phyloP scores from a whole-genome alignment of 1,140 invertebrate species.

The Chironomus striatipennis region DNA sequence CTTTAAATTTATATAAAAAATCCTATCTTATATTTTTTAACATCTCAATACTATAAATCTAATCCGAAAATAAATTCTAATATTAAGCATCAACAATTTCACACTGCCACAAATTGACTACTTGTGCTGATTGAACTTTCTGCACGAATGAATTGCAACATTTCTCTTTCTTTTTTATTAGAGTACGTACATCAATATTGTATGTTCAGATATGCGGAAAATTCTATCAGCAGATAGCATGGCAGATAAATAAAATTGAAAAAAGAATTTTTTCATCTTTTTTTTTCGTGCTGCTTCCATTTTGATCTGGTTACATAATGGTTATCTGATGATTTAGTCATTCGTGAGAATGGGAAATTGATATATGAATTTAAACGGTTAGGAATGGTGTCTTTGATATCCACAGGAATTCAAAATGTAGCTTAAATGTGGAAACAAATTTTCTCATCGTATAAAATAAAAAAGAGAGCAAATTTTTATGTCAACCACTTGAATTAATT shows the following conservation, averaged over 20 bases:
- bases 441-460: too few species aligned
- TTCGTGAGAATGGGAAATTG: background rate
- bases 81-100: too few species aligned
- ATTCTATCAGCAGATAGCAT: background rate
- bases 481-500: too few species aligned
- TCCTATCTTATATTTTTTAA: background rate
- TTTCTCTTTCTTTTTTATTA: background rate
- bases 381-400: too few species aligned
- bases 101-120: background rate
- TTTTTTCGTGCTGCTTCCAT: background rate
- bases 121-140: slow-evolving; percentile 12
- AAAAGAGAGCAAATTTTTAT: too few species aligned
- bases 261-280: background rate
- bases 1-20: background rate
- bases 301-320: background rate
- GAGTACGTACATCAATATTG: background rate
- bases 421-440: too few species aligned
- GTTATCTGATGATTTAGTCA: background rate
- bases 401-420: too few species aligned
- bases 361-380: too few species aligned
- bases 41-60: background rate
- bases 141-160: background rate
- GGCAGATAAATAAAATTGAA: background rate
- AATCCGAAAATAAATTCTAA: too few species aligned
- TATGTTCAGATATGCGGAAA: background rate